A percentile compares a stretch with the other conserved stretches of the same genome.
Conservation (phyloP, 2,888 invertebrate species). For the Neoaliturus tenellus region DNA sequence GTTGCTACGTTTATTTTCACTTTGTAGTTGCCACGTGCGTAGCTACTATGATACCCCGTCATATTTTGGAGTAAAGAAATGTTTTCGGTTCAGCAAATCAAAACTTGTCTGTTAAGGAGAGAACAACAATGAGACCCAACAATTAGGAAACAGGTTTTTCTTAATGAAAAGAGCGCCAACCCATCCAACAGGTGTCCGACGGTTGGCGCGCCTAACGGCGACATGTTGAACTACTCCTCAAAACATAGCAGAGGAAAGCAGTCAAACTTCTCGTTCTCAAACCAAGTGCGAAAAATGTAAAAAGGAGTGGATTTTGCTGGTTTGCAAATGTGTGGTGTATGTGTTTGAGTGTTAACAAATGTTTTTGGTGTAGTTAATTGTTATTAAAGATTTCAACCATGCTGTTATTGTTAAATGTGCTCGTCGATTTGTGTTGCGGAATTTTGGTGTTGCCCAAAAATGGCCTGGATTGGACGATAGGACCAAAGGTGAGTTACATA, state of each 20-base stretch:
- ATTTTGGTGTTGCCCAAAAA: slow-evolving; percentile 17
- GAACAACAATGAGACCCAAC: slow-evolving; percentile 10
- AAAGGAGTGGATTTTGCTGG: neutral
- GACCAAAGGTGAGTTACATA: slow-evolving; percentile 5
- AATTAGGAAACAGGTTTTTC: slow-evolving; percentile 41
- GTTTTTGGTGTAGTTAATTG: slow-evolving; percentile 2
- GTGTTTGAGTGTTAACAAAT: neutral
- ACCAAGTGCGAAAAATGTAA: neutral
- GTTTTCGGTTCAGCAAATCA: too few species aligned
- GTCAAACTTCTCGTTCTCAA: neutral
- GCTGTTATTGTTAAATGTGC: neutral
- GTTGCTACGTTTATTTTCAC: too few species aligned
- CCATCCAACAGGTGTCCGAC: slow-evolving; percentile 35
- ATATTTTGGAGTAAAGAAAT: too few species aligned
- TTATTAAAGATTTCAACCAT: neutral
- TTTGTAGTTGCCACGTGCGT: too few species aligned
- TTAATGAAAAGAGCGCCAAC: slow-evolving; percentile 47
- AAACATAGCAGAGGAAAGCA: slow-evolving; percentile 5
- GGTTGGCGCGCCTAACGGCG: slow-evolving; percentile 5
- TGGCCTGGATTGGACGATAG: slow-evolving; percentile 42
- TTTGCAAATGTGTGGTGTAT: neutral
- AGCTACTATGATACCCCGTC: too few species aligned
- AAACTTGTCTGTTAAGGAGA: neutral
- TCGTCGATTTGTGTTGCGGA: neutral
- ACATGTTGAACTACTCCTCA: slow-evolving; percentile 2